Evolutionary conservation across 2,113 vertebrate genomes (phyloP).

Genomic region (Puffinus mauretanicus): DNA sequence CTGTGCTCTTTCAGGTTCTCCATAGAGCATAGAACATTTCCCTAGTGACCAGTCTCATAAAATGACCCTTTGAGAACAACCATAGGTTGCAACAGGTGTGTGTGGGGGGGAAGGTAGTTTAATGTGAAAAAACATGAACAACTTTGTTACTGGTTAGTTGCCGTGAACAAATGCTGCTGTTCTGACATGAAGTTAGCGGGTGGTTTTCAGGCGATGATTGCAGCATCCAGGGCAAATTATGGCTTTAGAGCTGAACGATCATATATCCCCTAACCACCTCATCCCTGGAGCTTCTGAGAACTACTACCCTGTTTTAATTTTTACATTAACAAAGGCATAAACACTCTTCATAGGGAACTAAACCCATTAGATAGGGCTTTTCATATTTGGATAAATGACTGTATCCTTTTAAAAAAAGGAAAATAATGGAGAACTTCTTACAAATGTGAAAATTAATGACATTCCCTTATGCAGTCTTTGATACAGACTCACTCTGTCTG

Average conservation of each 20-base stretch:
- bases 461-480: background rate
- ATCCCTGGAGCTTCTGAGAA: background rate
- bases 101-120: background rate
- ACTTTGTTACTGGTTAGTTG: background rate
- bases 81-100: background rate
- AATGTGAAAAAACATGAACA: background rate
- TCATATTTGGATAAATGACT: background rate
- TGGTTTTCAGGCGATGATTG: background rate
- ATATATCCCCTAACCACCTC: background rate
- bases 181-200: background rate
- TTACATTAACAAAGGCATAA: background rate
- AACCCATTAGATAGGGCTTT: background rate
- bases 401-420: background rate
- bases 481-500: background rate
- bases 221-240: background rate
- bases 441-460: background rate
- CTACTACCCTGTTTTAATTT: background rate
- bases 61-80: background rate
- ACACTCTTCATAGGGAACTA: background rate
- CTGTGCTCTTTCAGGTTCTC: background rate
- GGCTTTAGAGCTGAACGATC: background rate
- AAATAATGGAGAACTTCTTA: background rate
- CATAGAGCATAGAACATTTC: background rate
- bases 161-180: background rate
- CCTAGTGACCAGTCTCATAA: background rate